A percentile compares a stretch with the other conserved stretches of the same genome.
Evolutionary conservation across 2,797 vertebrate genomes (phyloP).

Genomic region (Takifugu rubripes): DNA sequence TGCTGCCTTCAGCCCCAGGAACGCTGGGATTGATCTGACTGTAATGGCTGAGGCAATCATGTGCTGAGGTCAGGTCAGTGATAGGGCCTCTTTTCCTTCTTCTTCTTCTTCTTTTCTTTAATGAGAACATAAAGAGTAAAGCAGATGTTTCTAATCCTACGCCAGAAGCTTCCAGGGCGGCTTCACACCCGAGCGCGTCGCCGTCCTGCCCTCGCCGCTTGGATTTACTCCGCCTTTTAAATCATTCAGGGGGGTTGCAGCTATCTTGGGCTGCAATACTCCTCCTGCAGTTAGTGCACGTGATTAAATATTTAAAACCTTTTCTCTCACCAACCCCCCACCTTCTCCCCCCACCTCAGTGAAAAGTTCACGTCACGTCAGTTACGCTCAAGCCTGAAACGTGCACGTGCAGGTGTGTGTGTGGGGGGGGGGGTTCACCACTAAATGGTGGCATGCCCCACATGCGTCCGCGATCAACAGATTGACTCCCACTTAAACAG

Average conservation of each 20-base stretch:
- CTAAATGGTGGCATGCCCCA: background rate
- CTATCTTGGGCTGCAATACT: conserved; percentile 69
- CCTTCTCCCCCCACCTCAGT: background rate
- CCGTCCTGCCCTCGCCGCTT: conserved; percentile 42
- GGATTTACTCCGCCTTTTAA: conserved; percentile 62
- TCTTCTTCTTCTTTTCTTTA: too few species aligned
- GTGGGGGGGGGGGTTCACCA: background rate
- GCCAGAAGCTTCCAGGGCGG: background rate
- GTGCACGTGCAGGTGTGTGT: background rate
- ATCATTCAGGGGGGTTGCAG: conserved; percentile 72
- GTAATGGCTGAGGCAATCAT: conserved; percentile 22
- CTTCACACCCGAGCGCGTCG: conserved; percentile 6
- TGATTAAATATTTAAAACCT: conserved; percentile 71
- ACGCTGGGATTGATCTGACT: conserved; percentile 41
- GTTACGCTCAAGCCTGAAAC: too few species aligned
- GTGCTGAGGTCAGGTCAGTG: background rate
- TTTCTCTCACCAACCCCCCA: conserved; percentile 8
- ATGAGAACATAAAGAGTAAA: too few species aligned
- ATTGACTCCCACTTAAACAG: conserved; percentile 1
- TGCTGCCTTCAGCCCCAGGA: conserved; percentile 31
- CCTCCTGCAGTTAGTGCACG: conserved; percentile 58
- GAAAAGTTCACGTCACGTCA: background rate
- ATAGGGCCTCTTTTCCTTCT: background rate
- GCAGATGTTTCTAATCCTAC: too few species aligned
- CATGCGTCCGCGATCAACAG: background rate